phyloP scores from a whole-genome alignment of 2,888 invertebrate genomes.

The Crepidodera aurea region DNA sequence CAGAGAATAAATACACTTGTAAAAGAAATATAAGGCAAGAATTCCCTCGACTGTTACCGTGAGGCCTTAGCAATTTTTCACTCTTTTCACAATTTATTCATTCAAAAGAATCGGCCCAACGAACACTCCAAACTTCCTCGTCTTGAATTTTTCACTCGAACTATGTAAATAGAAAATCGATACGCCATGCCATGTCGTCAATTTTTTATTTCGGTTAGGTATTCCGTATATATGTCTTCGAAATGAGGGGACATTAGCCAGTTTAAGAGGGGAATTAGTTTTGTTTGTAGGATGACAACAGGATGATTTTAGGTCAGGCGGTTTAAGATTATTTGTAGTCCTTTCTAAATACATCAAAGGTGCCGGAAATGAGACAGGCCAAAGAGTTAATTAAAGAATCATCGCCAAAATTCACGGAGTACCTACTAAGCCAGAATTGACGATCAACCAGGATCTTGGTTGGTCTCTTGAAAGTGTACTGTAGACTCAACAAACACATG shows the following conservation, averaged over 20 bases:
- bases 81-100: conserved; percentile 15
- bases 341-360: no score
- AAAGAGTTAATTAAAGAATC: no score
- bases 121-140: conserved; percentile 1
- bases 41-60: conserved; percentile 6
- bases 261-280: no score
- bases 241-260: not conserved
- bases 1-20: conserved; percentile 2
- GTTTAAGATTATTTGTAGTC: no score
- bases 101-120: conserved; percentile 2
- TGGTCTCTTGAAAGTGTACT: no score
- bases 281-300: no score
- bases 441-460: no score
- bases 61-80: conserved; percentile 6
- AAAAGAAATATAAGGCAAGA: conserved; percentile 5
- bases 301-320: no score
- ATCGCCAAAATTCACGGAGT: no score
- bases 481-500: no score
- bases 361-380: no score
- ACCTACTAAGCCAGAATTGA: no score
- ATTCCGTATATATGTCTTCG: not conserved
- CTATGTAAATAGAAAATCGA: conserved; percentile 19
- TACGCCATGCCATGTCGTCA: conserved; percentile 2
- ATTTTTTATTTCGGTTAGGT: not conserved
- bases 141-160: conserved; percentile 10